A percentile compares a stretch with the other conserved stretches of the same genome.
Evolutionary conservation across 2,113 vertebrate genomes (phyloP).

Genomic region (Strix uralensis): DNA sequence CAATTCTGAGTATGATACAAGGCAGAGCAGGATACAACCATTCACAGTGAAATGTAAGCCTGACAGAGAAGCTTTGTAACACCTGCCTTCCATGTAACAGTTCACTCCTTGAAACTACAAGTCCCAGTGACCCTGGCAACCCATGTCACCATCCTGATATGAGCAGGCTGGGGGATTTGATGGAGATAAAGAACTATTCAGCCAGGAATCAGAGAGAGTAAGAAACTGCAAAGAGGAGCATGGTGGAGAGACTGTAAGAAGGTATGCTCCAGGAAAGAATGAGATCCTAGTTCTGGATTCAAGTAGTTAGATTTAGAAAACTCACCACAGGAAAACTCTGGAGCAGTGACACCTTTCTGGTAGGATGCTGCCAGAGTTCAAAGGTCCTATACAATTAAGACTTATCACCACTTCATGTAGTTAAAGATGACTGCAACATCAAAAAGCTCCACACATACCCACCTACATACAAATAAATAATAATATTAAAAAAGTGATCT

Average conservation of each 20-base stretch:
- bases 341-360: neutral
- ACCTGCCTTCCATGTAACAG: neutral
- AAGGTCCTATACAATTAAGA: neutral
- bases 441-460: neutral
- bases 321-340: neutral
- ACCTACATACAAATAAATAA: neutral
- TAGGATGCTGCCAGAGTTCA: neutral
- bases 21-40: neutral
- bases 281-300: neutral
- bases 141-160: accelerated
- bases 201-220: neutral
- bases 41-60: neutral
- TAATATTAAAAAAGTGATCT: neutral
- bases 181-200: neutral
- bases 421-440: neutral
- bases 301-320: neutral
- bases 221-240: neutral
- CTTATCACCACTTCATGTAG: neutral
- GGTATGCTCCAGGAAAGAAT: neutral
- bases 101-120: neutral
- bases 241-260: neutral
- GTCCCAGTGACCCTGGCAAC: neutral
- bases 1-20: neutral
- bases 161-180: neutral
- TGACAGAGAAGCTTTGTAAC: neutral